These are phyloP conservation scores for Podarcis raffonei DNA, from an alignment of 2,113 vertebrate species.

Conservation along the genomic window DNA sequence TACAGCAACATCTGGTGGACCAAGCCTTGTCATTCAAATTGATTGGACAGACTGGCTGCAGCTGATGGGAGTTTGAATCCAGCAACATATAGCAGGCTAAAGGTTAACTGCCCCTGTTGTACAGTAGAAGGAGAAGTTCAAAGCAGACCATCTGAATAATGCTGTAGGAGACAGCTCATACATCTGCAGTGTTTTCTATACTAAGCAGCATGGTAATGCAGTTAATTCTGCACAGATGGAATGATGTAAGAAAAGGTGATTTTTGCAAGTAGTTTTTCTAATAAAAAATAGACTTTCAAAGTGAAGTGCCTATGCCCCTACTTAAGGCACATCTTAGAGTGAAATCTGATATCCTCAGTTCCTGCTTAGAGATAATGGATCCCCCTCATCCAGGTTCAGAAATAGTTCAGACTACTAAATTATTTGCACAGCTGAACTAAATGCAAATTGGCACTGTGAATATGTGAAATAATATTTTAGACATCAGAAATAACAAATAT, in stretches of 20 bases:
- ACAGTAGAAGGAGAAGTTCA: neutral
- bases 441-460: neutral
- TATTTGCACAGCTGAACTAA: neutral
- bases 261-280: too few relatives aligned
- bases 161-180: neutral
- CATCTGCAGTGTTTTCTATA: neutral
- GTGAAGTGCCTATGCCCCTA: too few relatives aligned
- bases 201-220: neutral
- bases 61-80: too few relatives aligned
- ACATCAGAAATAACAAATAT: neutral
- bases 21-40: too few relatives aligned
- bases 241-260: neutral
- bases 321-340: too few relatives aligned
- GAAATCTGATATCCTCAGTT: too few relatives aligned
- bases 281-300: too few relatives aligned
- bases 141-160: neutral
- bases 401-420: too few relatives aligned
- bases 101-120: neutral
- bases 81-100: too few relatives aligned
- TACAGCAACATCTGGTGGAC: neutral
- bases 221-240: neutral
- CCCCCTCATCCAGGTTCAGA: too few relatives aligned
- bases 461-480: neutral
- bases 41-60: too few relatives aligned
- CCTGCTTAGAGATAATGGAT: too few relatives aligned